Conservation (phyloP, 1,140 invertebrate genomes). For the Pantala flavescens region DNA sequence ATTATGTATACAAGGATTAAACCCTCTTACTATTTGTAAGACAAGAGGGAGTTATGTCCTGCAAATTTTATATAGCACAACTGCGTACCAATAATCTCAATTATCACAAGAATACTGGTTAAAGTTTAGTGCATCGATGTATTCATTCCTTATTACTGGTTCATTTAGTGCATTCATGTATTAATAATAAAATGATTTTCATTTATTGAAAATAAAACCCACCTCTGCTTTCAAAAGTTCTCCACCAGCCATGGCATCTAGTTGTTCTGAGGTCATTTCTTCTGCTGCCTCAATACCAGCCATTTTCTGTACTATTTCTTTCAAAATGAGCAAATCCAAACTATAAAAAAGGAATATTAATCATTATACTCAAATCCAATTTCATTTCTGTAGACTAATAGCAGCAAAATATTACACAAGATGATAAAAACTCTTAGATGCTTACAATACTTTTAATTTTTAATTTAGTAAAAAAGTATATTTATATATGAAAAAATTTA, state of each 20-base stretch:
- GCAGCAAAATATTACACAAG: background rate
- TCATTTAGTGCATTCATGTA: too few relatives aligned
- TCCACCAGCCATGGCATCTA: constrained; percentile 93
- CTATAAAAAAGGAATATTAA: constrained; percentile 40
- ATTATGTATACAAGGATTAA: background rate
- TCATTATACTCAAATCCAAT: too few relatives aligned
- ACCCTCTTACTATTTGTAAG: background rate
- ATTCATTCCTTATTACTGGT: too few relatives aligned
- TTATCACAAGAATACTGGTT: background rate
- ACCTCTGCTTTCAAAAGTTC: constrained; percentile 90
- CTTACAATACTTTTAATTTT: too few relatives aligned
- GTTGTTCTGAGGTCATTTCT: constrained; percentile 91
- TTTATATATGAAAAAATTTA: too few relatives aligned
- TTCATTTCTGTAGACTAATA: background rate
- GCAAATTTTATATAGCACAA: background rate
- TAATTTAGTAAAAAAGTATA: too few relatives aligned
- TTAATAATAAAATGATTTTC: too few relatives aligned
- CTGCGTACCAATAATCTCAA: background rate
- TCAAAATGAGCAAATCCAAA: constrained; percentile 87
- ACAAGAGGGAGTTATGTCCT: background rate
- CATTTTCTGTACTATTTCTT: constrained; percentile 99
- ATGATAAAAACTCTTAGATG: background rate
- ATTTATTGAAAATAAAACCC: constrained; percentile 21
- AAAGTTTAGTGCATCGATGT: background rate
- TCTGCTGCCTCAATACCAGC: constrained; percentile 94